Percentiles rank a stretch among this genome's conserved stretches.
phyloP scores from a whole-genome alignment of 1,140 invertebrate genomes.

The Drosophila lini region DNA sequence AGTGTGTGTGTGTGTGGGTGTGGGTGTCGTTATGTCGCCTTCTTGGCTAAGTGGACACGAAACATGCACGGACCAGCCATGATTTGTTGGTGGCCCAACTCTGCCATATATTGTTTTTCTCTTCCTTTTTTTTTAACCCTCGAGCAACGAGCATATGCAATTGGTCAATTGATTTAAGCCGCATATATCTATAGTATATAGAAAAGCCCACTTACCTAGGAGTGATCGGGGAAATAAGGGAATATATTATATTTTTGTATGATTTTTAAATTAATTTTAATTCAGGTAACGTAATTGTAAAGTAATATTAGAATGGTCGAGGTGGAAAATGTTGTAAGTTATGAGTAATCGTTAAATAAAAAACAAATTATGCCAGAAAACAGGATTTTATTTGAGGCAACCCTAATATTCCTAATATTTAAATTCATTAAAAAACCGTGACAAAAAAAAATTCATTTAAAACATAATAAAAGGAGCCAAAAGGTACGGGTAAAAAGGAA shows the following conservation, averaged over 20 bases:
- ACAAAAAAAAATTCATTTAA: no score
- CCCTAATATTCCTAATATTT: no score
- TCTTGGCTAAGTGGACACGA: conserved; percentile 79
- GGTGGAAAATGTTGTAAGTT: no score
- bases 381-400: no score
- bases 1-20: background rate
- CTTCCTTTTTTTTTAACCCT: conserved; percentile 7
- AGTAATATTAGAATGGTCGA: background rate
- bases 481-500: no score
- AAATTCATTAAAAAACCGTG: no score
- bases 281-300: background rate
- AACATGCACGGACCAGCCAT: conserved; percentile 74
- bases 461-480: no score
- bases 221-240: no score
- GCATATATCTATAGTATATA: background rate
- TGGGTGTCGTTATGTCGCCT: conserved; percentile 61
- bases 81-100: conserved; percentile 38
- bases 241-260: background rate
- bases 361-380: no score
- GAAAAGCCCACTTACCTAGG: background rate
- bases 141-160: conserved; percentile 36
- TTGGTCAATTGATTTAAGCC: conserved; percentile 51
- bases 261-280: background rate
- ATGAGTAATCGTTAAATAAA: no score
- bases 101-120: conserved; percentile 39